Evolutionary conservation across 2,797 vertebrate species (phyloP).

Genomic region (Sebastes cheni): DNA sequence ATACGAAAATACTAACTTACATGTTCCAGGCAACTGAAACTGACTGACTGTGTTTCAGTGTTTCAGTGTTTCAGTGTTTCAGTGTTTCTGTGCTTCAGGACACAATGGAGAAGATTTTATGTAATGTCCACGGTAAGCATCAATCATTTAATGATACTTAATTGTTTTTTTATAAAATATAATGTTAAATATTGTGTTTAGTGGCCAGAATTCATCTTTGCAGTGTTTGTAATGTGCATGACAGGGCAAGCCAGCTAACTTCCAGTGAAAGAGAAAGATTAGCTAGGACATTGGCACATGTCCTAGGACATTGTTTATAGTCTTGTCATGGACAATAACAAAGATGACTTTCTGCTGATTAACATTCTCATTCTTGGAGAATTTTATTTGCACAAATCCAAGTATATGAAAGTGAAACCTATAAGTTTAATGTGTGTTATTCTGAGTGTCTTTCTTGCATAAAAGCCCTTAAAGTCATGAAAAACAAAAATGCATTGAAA

Average conservation of each 20-base stretch:
- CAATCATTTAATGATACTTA: accelerated
- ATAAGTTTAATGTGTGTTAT: too few species aligned
- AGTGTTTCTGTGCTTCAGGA: background rate
- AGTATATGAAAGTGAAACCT: too few species aligned
- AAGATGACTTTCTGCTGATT: too few species aligned
- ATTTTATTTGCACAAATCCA: too few species aligned
- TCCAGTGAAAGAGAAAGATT: background rate
- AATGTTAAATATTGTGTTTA: background rate
- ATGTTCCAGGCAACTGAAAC: accelerated
- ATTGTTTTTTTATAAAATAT: background rate
- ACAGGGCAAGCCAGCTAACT: background rate
- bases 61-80: too few species aligned
- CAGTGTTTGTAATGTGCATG: background rate
- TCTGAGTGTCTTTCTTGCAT: too few species aligned
- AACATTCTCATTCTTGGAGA: too few species aligned
- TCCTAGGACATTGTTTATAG: too few species aligned
- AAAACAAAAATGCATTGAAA: too few species aligned
- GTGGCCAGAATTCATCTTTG: background rate
- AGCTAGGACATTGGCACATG: background rate
- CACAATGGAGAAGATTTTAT: conserved; percentile 77
- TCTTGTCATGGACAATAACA: too few species aligned
- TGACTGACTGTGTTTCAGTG: background rate
- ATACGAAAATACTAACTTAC: conserved; percentile 26
- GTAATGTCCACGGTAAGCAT: conserved; percentile 76
- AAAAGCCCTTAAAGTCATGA: too few species aligned